phyloP scores from a whole-genome alignment of 2,797 vertebrate genomes.

The Arctocebus calabarensis region DNA sequence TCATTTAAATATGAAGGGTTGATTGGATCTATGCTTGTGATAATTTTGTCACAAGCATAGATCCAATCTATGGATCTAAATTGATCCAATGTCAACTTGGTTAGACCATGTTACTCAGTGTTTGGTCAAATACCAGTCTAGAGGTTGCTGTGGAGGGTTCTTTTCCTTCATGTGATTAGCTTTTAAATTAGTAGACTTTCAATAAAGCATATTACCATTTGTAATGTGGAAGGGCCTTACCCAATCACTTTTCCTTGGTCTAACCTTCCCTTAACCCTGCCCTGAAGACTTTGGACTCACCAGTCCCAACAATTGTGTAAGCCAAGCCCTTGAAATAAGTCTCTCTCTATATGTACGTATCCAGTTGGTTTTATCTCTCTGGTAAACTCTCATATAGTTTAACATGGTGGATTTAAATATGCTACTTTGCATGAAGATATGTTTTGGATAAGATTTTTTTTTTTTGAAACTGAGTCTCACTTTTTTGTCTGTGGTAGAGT shows the following conservation, averaged over 20 bases:
- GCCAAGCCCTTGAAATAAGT: constrained; percentile 38
- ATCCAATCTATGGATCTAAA: too few relatives aligned
- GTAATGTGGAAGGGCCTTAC: neutral
- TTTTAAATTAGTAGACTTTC: neutral
- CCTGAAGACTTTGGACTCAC: neutral
- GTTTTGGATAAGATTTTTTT: neutral
- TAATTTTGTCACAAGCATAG: neutral
- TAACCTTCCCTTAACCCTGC: neutral
- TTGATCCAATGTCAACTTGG: neutral
- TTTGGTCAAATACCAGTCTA: neutral
- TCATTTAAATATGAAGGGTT: neutral
- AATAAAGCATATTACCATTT: neutral
- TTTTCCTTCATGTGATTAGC: neutral
- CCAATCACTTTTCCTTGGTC: neutral
- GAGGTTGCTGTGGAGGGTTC: neutral
- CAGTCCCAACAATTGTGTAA: neutral
- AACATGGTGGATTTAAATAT: neutral
- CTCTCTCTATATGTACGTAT: neutral
- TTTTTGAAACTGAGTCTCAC: too few relatives aligned
- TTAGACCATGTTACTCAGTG: neutral
- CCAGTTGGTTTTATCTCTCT: neutral
- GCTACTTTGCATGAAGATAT: constrained; percentile 18
- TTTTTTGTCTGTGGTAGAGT: neutral
- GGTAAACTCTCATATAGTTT: neutral
- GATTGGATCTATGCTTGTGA: neutral